Evolutionary conservation across 64 coral and sea anemone genomes (phyloP).

Genomic region (Porites australiensis): DNA sequence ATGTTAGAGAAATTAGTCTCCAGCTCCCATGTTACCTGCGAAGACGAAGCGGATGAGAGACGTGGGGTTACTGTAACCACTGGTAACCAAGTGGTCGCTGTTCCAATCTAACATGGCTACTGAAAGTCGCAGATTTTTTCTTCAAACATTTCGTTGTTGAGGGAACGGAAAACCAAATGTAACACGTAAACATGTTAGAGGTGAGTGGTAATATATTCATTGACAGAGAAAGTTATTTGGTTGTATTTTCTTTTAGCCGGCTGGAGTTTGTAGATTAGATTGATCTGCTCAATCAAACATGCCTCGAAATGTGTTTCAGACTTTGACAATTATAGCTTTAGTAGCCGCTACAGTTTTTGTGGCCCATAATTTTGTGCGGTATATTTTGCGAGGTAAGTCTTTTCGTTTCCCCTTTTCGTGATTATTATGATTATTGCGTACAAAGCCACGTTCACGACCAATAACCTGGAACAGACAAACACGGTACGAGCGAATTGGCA

Average conservation of each 20-base stretch:
- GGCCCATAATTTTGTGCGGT: constrained; percentile 47
- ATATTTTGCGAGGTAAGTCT: constrained; percentile 62
- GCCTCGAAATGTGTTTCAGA: constrained; percentile 53
- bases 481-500: no score
- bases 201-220: neutral
- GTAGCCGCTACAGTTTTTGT: constrained; percentile 46
- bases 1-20: no score
- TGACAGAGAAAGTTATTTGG: neutral
- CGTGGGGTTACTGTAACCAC: no score
- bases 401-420: neutral
- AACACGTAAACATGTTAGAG: neutral
- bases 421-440: no score
- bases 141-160: neutral
- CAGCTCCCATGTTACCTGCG: no score
- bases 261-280: neutral
- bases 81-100: no score
- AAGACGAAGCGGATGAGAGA: no score
- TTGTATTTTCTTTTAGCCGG: neutral
- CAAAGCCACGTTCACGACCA: no score
- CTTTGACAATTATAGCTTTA: constrained; percentile 38
- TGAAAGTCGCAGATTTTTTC: neutral
- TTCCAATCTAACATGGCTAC: neutral
- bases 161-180: neutral
- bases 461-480: no score
- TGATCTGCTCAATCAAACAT: neutral